Base-by-base conservation (phyloP, 2,113 vertebrate species). In the Spermophilus dauricus region DNA sequence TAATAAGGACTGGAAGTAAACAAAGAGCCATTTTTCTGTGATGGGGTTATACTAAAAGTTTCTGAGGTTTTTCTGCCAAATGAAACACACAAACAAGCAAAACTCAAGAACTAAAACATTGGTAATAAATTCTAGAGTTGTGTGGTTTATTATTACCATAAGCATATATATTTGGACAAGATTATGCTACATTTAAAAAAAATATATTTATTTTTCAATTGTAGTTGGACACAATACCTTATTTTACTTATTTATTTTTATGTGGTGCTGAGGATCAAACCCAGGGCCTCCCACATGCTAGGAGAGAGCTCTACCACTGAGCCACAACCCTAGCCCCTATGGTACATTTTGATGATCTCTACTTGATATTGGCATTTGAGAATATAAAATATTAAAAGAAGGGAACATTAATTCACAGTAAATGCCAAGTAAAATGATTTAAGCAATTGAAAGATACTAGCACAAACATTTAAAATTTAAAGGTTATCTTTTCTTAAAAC, bases 71-170 rank as follows among this genome's bases (percentile, higher is more conserved):
- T 95, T 76, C 53, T 39, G 1, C 48, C 48, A 67, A 85, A 34
- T 26, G 37, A 69, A 83, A 88, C n/a, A 11, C 30, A 42, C 18
- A 2, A 9, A 80, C 16, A 12, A 65, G 39, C 12, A 91, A 72
- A 34, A 30, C 14, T 24, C 30, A 51, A 3, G 37, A 90, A 90
- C 32, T 34, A 73, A 78, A 91, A 45, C 48, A 8, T 26, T 32
- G 67, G 24, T 39, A 82, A 48, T 51, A 85, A 85, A 89, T 45
- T 3, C 32, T 20, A 20, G 8, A 48, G 32, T 94, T 91, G 80
- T 65, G 51, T 42, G 24, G 34, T 30, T 96, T 88, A 90, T 78
- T 94, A 95, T 42, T 86, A 89, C 69, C 53, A 94, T 48, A 20
- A 13, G 14, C 17, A 17, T 70, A 90, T 17, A 16, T 87, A 53